Evolutionary conservation across 1,140 invertebrate species (phyloP), one percentile per base, ranked within the genome.

Genomic region (Drosophila ohnishii): DNA sequence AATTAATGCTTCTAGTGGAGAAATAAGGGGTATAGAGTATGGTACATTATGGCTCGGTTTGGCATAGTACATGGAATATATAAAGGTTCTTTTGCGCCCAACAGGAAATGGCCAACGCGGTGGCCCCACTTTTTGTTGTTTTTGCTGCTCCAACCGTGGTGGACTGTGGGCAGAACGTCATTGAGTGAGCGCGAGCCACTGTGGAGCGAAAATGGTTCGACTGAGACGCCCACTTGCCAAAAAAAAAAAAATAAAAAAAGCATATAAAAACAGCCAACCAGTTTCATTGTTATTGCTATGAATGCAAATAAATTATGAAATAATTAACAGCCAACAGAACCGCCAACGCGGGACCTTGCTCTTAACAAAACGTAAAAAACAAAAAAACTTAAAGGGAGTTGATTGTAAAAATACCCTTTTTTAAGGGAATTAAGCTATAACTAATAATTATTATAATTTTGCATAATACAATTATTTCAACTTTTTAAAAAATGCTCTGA

Each of bases 31-130:
- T n/a, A 30, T 56, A 35, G 50, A 34, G 51, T 51, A 34, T 56
- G 25, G 57, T 22, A 37, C 51, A 55, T 55, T 37, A 55, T 55
- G 51, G 50, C 35, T 53, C 50, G 16, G 11, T 35, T 53, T 35
- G 50, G 51, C 51, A 55, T 44, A 42, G 39, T 25, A 25, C 14
- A 48, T 55, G 37, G 35, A 58, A 13, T 42, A 32, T 34, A 32
- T 34, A 34, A 30, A 34, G 73, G 34, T 75, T 56, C 47, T 80
- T 61, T 82, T 30, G 37, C 64, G 58, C 65, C 51, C 79, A 76
- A 88, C 83, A 86, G 83, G 83, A 86, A 86, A 83, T 79, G 62
- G 60, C 75, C 51, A 65, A 62, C 59, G 57, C 50, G 48, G 53
- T 62, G 70, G 69, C 57, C 53, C 66, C 53, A 71, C 69, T 40